Conservation (phyloP, 1,140 invertebrate species). For the Heliothis virescens region DNA sequence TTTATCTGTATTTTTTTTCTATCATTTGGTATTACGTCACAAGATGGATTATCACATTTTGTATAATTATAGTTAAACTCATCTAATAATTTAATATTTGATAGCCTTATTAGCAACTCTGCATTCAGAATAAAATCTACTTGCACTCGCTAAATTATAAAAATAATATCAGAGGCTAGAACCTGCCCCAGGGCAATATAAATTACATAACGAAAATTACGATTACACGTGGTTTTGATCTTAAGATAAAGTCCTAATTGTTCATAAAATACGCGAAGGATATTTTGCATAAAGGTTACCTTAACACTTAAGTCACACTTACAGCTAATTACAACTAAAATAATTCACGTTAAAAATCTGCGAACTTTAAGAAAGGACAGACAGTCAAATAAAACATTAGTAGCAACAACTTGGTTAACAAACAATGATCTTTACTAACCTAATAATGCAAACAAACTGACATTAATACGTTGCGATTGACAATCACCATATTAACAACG, state of each 20-base stretch:
- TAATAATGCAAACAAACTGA: conserved; percentile 66
- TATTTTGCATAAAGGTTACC: conserved; percentile 38
- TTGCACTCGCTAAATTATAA: too few species aligned
- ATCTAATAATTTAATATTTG: too few species aligned
- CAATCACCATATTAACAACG: conserved; percentile 72
- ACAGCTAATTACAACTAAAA: conserved; percentile 33
- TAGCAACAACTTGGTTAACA: not conserved
- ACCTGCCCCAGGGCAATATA: conserved; percentile 5
- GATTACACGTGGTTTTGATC: conserved; percentile 8
- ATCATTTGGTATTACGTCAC: too few species aligned
- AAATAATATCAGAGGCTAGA: not conserved
- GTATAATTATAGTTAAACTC: too few species aligned
- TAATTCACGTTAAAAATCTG: not conserved
- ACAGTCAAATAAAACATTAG: not conserved
- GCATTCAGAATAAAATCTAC: too few species aligned
- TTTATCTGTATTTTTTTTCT: too few species aligned
- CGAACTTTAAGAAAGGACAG: conserved; percentile 21
- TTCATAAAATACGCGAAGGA: conserved; percentile 36
- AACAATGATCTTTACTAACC: conserved; percentile 43
- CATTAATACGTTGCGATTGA: conserved; percentile 80
- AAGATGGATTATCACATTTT: too few species aligned
- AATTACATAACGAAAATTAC: not conserved
- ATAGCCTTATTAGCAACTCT: too few species aligned
- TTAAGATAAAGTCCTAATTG: conserved; percentile 22
- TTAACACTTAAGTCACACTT: conserved; percentile 27